Base-by-base conservation (phyloP, 2,888 invertebrate genomes). In the Apoda limacodes region DNA sequence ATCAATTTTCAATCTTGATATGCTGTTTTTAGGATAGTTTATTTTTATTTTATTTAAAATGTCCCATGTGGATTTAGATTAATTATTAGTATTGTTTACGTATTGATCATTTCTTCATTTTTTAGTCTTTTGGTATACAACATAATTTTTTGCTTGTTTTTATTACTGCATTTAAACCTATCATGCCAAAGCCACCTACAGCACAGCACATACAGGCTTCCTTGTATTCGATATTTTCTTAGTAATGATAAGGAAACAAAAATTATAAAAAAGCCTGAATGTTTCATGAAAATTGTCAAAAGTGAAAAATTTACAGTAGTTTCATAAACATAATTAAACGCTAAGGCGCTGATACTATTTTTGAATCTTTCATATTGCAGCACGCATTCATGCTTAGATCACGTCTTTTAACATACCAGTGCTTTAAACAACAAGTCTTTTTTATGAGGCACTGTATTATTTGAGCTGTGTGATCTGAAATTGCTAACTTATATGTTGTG, bases 331-430 rank as follows among this genome's bases (percentile, higher is more conserved):
- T 17, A 5, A 7, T 17, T 17, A 17, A 17, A 17, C 7, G 17
- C 7, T 5, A 17, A 7, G 17, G 5, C 5, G 7, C 5, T 6
- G 5, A 17, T 17, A 17, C 7, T 6, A 17, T 17, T 5, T 6
- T 7, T 6, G 7, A 17, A 5, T 17, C 7, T 17, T 17, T 7
- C 7, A 17, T 17, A 7, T 17, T 17, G 5, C n/a, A n/a, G n/a
- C n/a, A n/a, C n/a, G n/a, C n/a, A n/a, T 17, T 7, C 17, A 6
- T 5, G 7, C 17, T 17, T 6, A 17, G 7, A 6, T 17, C 17
- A 6, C 17, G 5, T 7, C 7, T 17, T 17, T 17, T 30, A 34
- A 35, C 33, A 35, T 45, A 40, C 31, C n/a, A n/a, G n/a, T n/a
- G n/a, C n/a, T n/a, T n/a, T n/a, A n/a, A n/a, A n/a, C n/a, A n/a